Base-by-base conservation (phyloP, 2,888 invertebrate genomes). In the Monopis laevigella region DNA sequence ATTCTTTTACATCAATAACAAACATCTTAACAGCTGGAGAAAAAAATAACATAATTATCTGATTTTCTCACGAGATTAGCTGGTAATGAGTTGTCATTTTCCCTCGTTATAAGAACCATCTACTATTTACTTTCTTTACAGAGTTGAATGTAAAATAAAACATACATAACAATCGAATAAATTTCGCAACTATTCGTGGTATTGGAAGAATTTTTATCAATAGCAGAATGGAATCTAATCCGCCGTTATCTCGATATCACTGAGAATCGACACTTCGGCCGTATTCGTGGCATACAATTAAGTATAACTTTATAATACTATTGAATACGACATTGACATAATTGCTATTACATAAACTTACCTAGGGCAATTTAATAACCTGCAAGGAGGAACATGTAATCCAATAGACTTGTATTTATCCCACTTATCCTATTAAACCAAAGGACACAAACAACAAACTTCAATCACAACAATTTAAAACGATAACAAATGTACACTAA, bases 341-440 rank as follows among this genome's bases (percentile, higher is more conserved):
- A 28, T n/a, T 11, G 11, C 11, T 8, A 32, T n/a, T n/a, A n/a
- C n/a, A n/a, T 17, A n/a, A 32, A 32, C 36, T 36, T 13, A 36
- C 36, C 36, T 36, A 5, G 6, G 17, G 12, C 36, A 21, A 36
- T 36, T 36, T 21, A 36, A 36, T 36, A 36, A 36, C 19, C 36
- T 21, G 21, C n/a, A 36, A 36, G 6, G 12, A 36, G 32, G n/a
- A n/a, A n/a, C 32, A 32, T 29, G 32, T 41, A 36, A 35, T 35
- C 41, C 36, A 36, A 36, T 35, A 36, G 41, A 40, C 34, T 24
- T 36, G 17, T 65, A 59, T 57, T 58, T 63, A 65, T 59, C 77
- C 77, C 73, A 77, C 73, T 69, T 66, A 77, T 77, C 75, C 67
- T 74, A 77, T 73, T 78, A 77, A 58, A 58, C 19, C 36, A 58